A percentile compares a stretch with the other conserved stretches of the same genome.
Conservation (phyloP, 1,140 invertebrate species). For the Drosophila busckii region DNA sequence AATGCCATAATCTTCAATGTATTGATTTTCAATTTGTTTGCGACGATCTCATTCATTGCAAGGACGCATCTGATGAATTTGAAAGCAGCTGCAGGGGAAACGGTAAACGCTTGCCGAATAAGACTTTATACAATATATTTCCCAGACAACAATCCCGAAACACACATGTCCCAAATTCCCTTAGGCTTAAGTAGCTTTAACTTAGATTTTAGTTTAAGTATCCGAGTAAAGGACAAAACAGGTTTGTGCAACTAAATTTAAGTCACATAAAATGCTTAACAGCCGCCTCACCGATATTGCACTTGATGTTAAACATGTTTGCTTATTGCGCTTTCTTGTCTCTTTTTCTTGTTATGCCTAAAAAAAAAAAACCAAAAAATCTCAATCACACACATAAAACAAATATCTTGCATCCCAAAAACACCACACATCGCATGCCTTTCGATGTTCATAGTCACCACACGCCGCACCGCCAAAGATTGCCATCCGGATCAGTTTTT, state of each 20-base stretch:
- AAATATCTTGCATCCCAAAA: conserved; percentile 26
- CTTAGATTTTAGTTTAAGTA: no score
- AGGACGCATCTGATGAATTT: conserved; percentile 85
- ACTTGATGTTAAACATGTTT: conserved; percentile 12
- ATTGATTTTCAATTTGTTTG: conserved; percentile 80
- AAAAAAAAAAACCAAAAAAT: conserved; percentile 3
- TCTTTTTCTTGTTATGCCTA: conserved; percentile 38
- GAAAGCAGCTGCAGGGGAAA: conserved; percentile 27
- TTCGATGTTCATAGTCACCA: conserved; percentile 57
- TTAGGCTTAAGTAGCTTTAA: no score
- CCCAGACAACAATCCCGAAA: not conserved
- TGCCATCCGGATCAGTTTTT: conserved; percentile 78
- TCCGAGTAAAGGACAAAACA: no score
- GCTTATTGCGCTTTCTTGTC: conserved; percentile 46
- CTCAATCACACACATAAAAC: conserved; percentile 12
- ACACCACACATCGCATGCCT: conserved; percentile 11
- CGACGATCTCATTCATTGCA: conserved; percentile 84
- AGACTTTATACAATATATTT: conserved; percentile 10
- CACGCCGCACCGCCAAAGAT: conserved; percentile 63
- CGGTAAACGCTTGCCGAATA: no score
- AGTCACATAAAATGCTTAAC: not conserved
- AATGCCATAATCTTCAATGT: conserved; percentile 78
- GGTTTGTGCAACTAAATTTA: no score
- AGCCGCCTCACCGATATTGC: not conserved
- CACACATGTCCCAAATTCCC: not conserved